These are phyloP conservation scores for Mormyrus iriodes DNA, from an alignment of 2,113 vertebrate genomes.

Conservation along the genomic window DNA sequence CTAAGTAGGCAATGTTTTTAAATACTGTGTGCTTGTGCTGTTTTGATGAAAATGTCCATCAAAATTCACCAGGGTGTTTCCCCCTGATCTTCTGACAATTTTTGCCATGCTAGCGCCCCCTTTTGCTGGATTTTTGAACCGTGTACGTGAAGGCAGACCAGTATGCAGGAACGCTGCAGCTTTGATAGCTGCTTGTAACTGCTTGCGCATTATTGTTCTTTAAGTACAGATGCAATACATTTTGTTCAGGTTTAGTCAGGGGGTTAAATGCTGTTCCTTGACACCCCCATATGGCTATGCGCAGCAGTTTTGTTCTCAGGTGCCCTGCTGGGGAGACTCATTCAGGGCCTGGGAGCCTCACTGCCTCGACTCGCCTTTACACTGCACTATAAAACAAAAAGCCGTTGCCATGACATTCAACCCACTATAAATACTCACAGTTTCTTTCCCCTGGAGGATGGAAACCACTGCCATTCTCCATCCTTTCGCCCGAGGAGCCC, in stretches of 20 bases:
- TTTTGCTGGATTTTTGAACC: background rate
- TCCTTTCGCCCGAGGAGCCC: background rate
- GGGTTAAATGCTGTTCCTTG: background rate
- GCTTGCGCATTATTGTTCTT: background rate
- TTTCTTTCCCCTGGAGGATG: background rate
- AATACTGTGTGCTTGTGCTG: background rate
- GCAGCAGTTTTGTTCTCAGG: background rate
- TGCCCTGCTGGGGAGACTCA: background rate
- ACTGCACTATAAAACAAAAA: conserved; percentile 18
- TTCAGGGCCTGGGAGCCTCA: background rate
- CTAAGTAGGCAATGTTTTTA: background rate
- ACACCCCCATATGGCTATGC: background rate
- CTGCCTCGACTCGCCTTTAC: background rate
- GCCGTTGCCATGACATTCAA: conserved; percentile 18
- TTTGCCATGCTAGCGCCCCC: background rate
- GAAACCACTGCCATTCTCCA: background rate
- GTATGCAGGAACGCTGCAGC: background rate
- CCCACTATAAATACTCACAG: conserved; percentile 17
- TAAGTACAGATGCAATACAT: background rate
- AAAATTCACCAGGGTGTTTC: background rate
- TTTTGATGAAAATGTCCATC: background rate
- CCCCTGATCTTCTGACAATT: background rate
- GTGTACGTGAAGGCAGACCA: background rate
- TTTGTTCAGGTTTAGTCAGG: background rate
- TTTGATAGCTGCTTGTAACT: background rate